phyloP scores from a whole-genome alignment of 2,797 vertebrate species.

The Dryobates pubescens region DNA sequence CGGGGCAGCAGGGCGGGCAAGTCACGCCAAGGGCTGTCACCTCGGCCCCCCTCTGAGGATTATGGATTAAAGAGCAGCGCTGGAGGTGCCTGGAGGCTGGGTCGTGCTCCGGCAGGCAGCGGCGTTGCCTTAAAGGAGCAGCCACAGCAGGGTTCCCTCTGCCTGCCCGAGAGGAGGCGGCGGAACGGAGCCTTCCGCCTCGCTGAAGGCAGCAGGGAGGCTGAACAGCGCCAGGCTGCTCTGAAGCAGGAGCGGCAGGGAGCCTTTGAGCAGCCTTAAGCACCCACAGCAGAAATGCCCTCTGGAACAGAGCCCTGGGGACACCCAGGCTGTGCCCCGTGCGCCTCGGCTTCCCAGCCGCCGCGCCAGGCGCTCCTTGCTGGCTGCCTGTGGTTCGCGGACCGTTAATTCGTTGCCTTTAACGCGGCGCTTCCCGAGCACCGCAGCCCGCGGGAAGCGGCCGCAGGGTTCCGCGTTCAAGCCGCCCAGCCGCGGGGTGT shows the following conservation, averaged over 20 bases:
- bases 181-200: accelerated
- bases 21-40: accelerated
- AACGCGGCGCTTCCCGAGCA: background rate
- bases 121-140: accelerated
- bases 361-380: too few relatives aligned
- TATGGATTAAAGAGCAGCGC: background rate
- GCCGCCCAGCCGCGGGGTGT: too few relatives aligned
- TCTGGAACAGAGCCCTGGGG: too few relatives aligned
- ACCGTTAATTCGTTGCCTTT: background rate
- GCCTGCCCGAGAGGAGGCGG: accelerated
- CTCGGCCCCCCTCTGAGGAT: accelerated
- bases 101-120: background rate
- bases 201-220: background rate
- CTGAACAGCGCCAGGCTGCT: accelerated
- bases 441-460: too few relatives aligned
- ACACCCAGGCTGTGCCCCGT: too few relatives aligned
- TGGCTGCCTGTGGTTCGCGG: accelerated
- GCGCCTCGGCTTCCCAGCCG: background rate
- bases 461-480: too few relatives aligned
- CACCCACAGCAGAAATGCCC: too few relatives aligned
- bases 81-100: accelerated
- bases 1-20: too few relatives aligned
- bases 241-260: background rate
- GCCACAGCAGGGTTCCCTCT: background rate
- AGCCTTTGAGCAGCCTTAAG: too few relatives aligned